A percentile compares a stretch with the other conserved stretches of the same genome.
phyloP scores from a whole-genome alignment of 1,140 invertebrate genomes.

The Heliconius congener region DNA sequence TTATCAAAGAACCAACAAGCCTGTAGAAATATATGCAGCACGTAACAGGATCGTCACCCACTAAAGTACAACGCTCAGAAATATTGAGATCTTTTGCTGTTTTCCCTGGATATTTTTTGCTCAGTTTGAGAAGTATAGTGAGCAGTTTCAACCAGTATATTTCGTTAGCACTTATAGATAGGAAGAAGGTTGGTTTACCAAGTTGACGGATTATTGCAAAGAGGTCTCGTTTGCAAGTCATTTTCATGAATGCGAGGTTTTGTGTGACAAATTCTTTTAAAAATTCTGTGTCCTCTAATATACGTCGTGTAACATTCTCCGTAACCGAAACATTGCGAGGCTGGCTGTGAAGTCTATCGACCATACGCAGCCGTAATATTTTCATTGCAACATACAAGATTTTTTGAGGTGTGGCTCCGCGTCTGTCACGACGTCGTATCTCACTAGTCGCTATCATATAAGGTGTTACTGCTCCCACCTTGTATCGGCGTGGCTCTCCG shows the following conservation, averaged over 20 bases:
- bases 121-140: constrained; percentile 50
- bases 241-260: constrained; percentile 51
- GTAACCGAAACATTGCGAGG: constrained; percentile 46
- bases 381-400: constrained; percentile 55
- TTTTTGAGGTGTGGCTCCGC: constrained; percentile 52
- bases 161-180: constrained; percentile 57
- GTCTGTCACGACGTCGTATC: constrained; percentile 49
- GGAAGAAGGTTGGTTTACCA: constrained; percentile 52
- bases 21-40: constrained; percentile 57
- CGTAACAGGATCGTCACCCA: constrained; percentile 52
- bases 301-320: constrained; percentile 30
- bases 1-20: constrained; percentile 49
- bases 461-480: constrained; percentile 39
- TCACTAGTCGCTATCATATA: constrained; percentile 55
- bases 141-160: constrained; percentile 49
- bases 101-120: constrained; percentile 51
- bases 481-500: constrained; percentile 45
- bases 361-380: constrained; percentile 46
- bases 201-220: constrained; percentile 57
- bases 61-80: constrained; percentile 47
- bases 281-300: constrained; percentile 48
- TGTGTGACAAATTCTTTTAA: constrained; percentile 46
- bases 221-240: constrained; percentile 56
- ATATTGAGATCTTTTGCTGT: constrained; percentile 48
- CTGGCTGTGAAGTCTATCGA: constrained; percentile 47